A percentile compares a stretch with the other conserved stretches of the same genome.
These are phyloP conservation scores for Macroteleia sp. DNA, from an alignment of 2,888 invertebrate genomes.

Conservation along the genomic window DNA sequence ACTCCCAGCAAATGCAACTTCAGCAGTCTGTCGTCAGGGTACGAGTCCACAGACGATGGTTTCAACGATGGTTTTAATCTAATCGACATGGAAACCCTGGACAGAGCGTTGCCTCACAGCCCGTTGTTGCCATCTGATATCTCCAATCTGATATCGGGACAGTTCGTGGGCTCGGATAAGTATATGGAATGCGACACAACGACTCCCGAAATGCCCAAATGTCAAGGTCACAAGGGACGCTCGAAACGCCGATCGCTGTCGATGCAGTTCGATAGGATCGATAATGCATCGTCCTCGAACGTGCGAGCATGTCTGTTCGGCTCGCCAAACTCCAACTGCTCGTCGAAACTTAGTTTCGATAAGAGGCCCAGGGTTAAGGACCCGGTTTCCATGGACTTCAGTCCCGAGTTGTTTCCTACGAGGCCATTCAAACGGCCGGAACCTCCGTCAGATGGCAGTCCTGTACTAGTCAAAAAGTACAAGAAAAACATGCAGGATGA, in stretches of 20 bases:
- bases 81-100: conserved; percentile 86
- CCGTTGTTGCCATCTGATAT: conserved; percentile 86
- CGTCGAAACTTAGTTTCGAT: conserved; percentile 72
- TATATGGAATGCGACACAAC: conserved; percentile 77
- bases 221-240: conserved; percentile 62
- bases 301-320: conserved; percentile 85
- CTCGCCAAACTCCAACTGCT: conserved; percentile 76
- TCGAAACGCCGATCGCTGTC: conserved; percentile 74
- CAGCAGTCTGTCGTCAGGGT: conserved; percentile 85
- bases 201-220: conserved; percentile 83
- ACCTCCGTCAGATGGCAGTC: conserved; percentile 85
- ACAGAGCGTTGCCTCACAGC: too few species aligned
- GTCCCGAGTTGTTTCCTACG: background rate
- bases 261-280: conserved; percentile 79
- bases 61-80: conserved; percentile 88
- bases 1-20: conserved; percentile 76
- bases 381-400: conserved; percentile 50
- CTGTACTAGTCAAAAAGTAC: too few species aligned
- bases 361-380: conserved; percentile 65
- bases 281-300: conserved; percentile 72
- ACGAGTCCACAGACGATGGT: conserved; percentile 88
- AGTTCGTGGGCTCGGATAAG: conserved; percentile 78
- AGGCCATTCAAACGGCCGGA: conserved; percentile 88
- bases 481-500: too few species aligned
- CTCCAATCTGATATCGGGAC: conserved; percentile 86